Conservation (phyloP, 1,140 invertebrate species). For the Forficula auricularia region DNA sequence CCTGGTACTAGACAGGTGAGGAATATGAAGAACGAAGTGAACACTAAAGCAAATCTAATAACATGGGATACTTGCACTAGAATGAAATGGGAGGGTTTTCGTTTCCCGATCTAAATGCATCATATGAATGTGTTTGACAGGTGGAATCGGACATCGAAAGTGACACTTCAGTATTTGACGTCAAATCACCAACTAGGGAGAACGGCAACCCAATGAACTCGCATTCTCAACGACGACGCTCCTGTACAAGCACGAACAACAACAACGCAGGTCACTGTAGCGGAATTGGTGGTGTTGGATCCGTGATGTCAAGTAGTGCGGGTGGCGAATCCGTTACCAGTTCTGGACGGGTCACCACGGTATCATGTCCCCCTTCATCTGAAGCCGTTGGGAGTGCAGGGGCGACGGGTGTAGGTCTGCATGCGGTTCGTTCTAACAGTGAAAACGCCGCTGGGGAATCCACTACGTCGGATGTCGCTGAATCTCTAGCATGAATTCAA, state of each 20-base stretch:
- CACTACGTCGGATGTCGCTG: no score
- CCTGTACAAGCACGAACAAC: slow-evolving; percentile 38
- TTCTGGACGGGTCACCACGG: not conserved
- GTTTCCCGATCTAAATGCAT: no score
- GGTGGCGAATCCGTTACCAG: not conserved
- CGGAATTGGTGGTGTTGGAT: not conserved
- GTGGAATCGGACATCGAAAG: slow-evolving; percentile 42
- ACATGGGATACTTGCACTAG: no score
- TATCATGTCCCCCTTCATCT: slow-evolving; percentile 5
- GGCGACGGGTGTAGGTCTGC: not conserved
- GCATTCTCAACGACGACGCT: slow-evolving; percentile 22
- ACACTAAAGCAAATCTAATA: no score
- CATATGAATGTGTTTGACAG: no score
- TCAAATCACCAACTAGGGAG: slow-evolving; percentile 31
- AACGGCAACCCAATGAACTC: slow-evolving; percentile 21
- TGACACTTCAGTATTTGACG: slow-evolving; percentile 38
- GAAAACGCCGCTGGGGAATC: slow-evolving; percentile 1
- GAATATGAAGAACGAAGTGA: no score
- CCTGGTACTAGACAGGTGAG: slow-evolving; percentile 33
- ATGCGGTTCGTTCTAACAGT: slow-evolving; percentile 7
- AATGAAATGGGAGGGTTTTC: no score
- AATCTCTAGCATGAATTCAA: no score
- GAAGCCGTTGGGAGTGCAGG: slow-evolving; percentile 1
- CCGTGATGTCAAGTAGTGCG: not conserved
- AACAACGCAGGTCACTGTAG: slow-evolving; percentile 30